A percentile compares a stretch with the other conserved stretches of the same genome.
Conservation (phyloP, 2,113 vertebrate species). For the Marmota flaviventris region DNA sequence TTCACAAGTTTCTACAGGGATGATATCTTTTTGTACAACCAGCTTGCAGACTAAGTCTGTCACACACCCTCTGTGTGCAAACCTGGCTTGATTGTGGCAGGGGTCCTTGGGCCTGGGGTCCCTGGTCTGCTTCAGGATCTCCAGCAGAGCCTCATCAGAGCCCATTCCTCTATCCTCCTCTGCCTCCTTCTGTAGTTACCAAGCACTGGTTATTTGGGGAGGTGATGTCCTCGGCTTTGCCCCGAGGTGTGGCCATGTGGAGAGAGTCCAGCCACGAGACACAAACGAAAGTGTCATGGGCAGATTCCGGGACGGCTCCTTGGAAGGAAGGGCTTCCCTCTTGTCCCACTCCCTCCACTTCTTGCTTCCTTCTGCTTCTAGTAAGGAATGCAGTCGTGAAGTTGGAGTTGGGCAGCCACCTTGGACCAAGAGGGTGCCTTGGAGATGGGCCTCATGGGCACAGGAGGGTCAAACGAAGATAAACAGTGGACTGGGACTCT, state of each 20-base stretch:
- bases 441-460: background rate
- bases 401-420: background rate
- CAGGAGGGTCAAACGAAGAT: background rate
- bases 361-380: background rate
- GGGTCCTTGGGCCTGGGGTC: too few relatives aligned
- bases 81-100: too few relatives aligned
- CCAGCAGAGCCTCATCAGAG: background rate
- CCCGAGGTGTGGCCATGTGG: background rate
- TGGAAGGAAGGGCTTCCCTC: background rate
- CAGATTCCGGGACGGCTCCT: background rate
- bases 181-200: background rate
- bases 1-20: too few relatives aligned
- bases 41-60: too few relatives aligned
- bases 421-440: background rate
- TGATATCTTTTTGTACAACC: too few relatives aligned
- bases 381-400: background rate
- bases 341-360: background rate
- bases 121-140: background rate
- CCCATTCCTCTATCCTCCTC: background rate
- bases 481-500: background rate
- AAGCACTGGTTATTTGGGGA: background rate
- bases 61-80: too few relatives aligned
- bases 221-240: background rate
- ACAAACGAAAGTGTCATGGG: too few relatives aligned
- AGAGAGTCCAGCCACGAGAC: background rate